These are phyloP conservation scores for Ctenicera cuprea DNA, from an alignment of 2,888 invertebrate genomes.

Conservation along the genomic window DNA sequence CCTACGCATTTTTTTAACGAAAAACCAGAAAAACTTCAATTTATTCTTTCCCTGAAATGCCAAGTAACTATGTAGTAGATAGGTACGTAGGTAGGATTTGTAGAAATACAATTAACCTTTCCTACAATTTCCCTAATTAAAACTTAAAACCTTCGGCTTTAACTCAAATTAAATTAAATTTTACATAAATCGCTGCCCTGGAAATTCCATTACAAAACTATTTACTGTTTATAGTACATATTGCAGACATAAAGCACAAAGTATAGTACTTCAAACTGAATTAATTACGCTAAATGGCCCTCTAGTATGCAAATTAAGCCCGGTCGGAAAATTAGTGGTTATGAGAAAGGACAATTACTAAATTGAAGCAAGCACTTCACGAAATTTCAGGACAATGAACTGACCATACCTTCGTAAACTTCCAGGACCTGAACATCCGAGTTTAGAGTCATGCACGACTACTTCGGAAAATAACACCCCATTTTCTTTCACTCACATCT, in stretches of 20 bases:
- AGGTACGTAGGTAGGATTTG: background rate
- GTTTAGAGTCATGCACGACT: conserved; percentile 36
- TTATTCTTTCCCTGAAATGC: background rate
- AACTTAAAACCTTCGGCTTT: too few relatives aligned
- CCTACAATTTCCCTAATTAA: too few relatives aligned
- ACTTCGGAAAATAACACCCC: conserved; percentile 39
- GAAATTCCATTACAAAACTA: too few relatives aligned
- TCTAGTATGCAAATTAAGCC: conserved; percentile 30
- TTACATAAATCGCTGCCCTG: too few relatives aligned
- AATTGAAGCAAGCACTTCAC: conserved; percentile 30
- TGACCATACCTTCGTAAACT: conserved; percentile 67
- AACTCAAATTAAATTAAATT: background rate
- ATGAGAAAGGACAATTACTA: conserved; percentile 36
- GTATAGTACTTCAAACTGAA: conserved; percentile 1
- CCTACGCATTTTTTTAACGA: background rate
- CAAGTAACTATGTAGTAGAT: background rate
- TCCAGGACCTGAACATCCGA: conserved; percentile 69
- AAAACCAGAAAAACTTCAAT: background rate
- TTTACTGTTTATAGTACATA: background rate
- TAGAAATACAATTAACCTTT: background rate
- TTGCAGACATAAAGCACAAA: background rate
- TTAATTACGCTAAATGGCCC: conserved; percentile 27
- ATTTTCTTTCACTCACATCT: conserved; percentile 35
- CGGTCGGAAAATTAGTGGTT: conserved; percentile 10
- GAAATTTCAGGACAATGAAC: conserved; percentile 49